Evolutionary conservation across 2,888 invertebrate species (phyloP).

Genomic region (Nebria brevicollis): DNA sequence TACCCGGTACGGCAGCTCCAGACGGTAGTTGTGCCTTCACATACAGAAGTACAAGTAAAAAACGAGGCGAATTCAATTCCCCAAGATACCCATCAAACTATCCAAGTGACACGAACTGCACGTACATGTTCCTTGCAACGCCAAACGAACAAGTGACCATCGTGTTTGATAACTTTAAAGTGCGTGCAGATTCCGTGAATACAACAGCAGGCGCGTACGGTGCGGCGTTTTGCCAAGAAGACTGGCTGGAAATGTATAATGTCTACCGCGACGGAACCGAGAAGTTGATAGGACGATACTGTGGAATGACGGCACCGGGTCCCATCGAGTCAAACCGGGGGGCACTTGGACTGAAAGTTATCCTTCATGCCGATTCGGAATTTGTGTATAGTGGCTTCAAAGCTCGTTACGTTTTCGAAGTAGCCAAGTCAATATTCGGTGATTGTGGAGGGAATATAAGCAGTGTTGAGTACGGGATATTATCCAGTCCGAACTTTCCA

Average conservation of each 20-base stretch:
- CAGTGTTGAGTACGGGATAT: conserved; percentile 82
- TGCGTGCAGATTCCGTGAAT: conserved; percentile 83
- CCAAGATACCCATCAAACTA: conserved; percentile 97
- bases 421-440: conserved; percentile 86
- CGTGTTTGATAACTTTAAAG: conserved; percentile 92
- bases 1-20: conserved; percentile 93
- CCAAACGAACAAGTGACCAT: conserved; percentile 90
- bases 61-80: conserved; percentile 93
- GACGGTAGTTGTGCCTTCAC: conserved; percentile 92
- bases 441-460: conserved; percentile 95
- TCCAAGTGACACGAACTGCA: conserved; percentile 94
- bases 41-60: conserved; percentile 87
- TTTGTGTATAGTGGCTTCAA: conserved; percentile 95
- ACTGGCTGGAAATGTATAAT: conserved; percentile 95
- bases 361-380: conserved; percentile 87
- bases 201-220: conserved; percentile 80
- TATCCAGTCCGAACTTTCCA: conserved; percentile 92
- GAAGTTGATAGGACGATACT: conserved; percentile 69
- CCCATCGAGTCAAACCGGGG: conserved; percentile 93
- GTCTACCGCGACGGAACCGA: conserved; percentile 84
- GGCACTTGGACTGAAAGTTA: conserved; percentile 86
- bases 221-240: conserved; percentile 79
- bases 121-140: conserved; percentile 87
- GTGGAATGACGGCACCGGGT: conserved; percentile 90
- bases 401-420: conserved; percentile 93